These are phyloP conservation scores for Clangula hyemalis DNA, from an alignment of 2,797 vertebrate species.

Conservation along the genomic window DNA sequence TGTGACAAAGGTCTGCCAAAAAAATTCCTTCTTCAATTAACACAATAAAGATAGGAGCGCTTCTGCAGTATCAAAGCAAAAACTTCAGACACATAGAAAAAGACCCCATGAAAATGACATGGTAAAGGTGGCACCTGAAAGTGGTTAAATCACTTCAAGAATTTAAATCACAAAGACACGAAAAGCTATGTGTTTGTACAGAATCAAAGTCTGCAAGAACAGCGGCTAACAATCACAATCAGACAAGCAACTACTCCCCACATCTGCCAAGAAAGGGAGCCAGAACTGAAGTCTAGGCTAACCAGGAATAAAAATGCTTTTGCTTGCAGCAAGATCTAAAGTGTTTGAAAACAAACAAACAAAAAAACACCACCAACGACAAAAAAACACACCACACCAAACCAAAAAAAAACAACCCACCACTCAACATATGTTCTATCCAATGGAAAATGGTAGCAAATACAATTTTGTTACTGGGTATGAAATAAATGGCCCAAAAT, in stretches of 20 bases:
- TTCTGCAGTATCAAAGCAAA: not conserved
- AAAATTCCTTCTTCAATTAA: not conserved
- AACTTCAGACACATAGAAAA: not conserved
- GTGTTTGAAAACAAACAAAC: not conserved
- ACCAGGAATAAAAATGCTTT: not conserved
- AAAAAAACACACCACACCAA: too few species aligned
- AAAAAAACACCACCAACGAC: too few species aligned
- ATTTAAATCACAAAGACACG: not conserved
- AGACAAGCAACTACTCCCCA: not conserved
- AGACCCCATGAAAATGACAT: not conserved
- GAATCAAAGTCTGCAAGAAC: not conserved
- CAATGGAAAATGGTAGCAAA: not conserved
- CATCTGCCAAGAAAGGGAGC: not conserved
- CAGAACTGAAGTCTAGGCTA: not conserved
- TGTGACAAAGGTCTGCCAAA: not conserved
- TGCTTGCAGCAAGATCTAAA: not conserved
- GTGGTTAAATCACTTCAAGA: not conserved
- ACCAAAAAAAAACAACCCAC: too few species aligned
- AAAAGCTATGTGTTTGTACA: not conserved
- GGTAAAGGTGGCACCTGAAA: not conserved
- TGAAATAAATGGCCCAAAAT: not conserved
- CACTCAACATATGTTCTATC: not conserved
- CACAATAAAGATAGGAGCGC: not conserved
- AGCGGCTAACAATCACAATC: not conserved
- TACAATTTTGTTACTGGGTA: not conserved